Evolutionary conservation across 2,113 vertebrate species (phyloP), one percentile per base, ranked within the genome.

Genomic region (Capra hircus): DNA sequence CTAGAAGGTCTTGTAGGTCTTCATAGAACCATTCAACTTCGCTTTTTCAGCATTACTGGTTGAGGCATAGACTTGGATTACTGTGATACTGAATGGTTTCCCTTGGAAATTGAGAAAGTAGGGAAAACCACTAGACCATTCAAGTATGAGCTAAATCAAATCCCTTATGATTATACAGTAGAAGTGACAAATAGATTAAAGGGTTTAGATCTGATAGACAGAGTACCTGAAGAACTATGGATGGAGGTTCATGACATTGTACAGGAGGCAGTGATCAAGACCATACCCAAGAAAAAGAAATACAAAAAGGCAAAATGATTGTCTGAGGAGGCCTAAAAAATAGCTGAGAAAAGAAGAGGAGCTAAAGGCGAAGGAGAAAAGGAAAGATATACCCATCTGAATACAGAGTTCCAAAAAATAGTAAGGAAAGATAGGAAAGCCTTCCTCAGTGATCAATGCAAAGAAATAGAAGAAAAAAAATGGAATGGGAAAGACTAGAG

Each of bases 241-340:
- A 67, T 0, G 17, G 33, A 67, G 4, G 17, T 67, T 67, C 1
- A 0, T 67, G 64, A 67, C 7, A 36, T 67, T 67, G 8, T 67
- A 67, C 4, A 21, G 17, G 33, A 36, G 64, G 8, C 33, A 67
- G 64, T 36, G 33, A 67, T 67, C 33, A 67, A 36, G 33, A 67
- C 17, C 64, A 36, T 36, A 17, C 64, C 33, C 4, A 67, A 67
- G 33, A 67, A 67, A 67, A 36, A 67, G 8, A 67, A 67, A 67
- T 21, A 11, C 8, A 36, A 36, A 67, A 67, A 67, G 17, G 33
- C 64, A 67, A 67, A 67, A 36, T 67, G 64, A 67, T 67, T 36
- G 33, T 67, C 33, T 67, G 4, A 67, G 4, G 33, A 67, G 33
- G 64, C 64, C 33, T 36, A 19, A 67, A 33, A 67, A 67, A 67